Evolutionary conservation across 2,888 invertebrate genomes (phyloP), one percentile per base, ranked within the genome.

Genomic region (Subacronicta megacephala): DNA sequence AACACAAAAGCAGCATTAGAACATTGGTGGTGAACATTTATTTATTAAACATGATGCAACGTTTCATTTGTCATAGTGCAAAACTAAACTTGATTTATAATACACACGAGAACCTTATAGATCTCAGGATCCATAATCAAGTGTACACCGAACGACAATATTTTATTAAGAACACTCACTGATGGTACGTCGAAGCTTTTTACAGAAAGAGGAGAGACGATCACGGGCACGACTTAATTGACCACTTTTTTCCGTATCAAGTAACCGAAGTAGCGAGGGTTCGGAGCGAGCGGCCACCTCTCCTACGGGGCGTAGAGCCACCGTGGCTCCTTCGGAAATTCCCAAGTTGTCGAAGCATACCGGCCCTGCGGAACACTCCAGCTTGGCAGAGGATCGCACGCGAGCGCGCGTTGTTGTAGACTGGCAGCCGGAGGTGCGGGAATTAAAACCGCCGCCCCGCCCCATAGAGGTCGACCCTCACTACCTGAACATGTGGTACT

Each of bases 1-100:
- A 92, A 93, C 89, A 93, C 92, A 94, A 93, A 93, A 93, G 91
- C 91, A 90, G 83, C 87, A 93, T 94, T 93, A 93, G 90, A 92
- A 93, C 88, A 93, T 90, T 89, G 76, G 88, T 62, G 58, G 80
- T 74, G 66, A 76, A 79, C 66, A 80, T 31, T 29, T 62, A 82
- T 74, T n/a, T n/a, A n/a, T n/a, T n/a, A 80, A 61, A 80, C 77
- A 77, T 73, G 77, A 77, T 73, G 78, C 78, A 76, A 57, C 72
- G 62, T 71, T 63, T 72, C 50, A 71, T 63, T 60, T 59, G 55
- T 45, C 57, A 66, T 58, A 52, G 55, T 62, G 60, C 57, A 51
- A 51, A 53, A 60, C 56, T 54, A 50, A 50, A 50, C 53, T 42
- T 54, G 41, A 56, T 54, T 17, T n/a, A n/a, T n/a, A 61, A 58